Evolutionary conservation across 2,797 vertebrate species (phyloP), one percentile per base, ranked within the genome.

Genomic region (Catharus ustulatus): DNA sequence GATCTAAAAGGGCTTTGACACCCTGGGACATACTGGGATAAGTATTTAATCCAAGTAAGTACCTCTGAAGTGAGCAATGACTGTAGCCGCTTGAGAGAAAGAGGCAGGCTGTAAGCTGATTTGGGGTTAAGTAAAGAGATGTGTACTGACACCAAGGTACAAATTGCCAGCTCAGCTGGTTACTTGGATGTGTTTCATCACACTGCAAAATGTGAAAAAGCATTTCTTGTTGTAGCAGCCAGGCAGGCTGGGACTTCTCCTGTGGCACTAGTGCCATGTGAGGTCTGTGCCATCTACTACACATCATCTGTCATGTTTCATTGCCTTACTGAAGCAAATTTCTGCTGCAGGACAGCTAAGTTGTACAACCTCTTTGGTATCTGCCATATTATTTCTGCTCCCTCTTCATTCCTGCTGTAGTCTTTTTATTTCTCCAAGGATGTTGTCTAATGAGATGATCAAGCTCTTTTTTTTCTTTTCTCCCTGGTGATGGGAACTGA

Each of bases 351-450:
- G 54, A 77, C 87, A 38, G 43, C 51, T 48, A 46, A 94, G 45
- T 64, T 80, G 54, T 87, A 74, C 85, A 89, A 59, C 30, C 9
- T 54, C 52, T 84, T 95, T 86, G 92, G 82, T 67, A 64, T 40
- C 79, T 93, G 55, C 76, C 58, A 40, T 3, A 1, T 52, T 42
- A 49, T 62, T 74, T 63, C 94, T 89, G 32, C 72, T 61, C 5
- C 46, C 57, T 92, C 55, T 48, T 87, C 66, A 49, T 59, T 88
- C 30, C 74, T 89, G 38, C 64, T 68, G 4, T 43, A 91, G 32
- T 80, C n/a, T 27, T 30, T 63, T 78, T 30, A 77, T 94, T 96
- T 95, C 94, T 88, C 92, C 86, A 59, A 73, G 73, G 84, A 93
- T 49, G 21, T 43, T 38, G 7, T 59, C 64, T 80, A 93, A 75